Evolutionary conservation across 2,888 invertebrate species (phyloP).

Genomic region (Elegia similella): DNA sequence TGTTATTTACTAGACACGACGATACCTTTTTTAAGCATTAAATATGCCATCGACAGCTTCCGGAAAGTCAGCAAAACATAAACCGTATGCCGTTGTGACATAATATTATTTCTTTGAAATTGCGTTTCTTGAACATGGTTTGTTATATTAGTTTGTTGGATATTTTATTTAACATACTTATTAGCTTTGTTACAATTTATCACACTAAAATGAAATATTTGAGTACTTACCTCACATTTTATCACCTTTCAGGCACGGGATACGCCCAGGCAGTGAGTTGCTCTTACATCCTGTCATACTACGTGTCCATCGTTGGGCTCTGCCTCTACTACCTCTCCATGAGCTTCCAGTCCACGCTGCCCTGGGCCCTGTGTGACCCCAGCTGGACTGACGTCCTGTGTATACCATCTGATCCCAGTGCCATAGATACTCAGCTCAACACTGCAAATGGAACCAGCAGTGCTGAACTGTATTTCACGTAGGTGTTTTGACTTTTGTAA

Average conservation of each 20-base stretch:
- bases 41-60: too few relatives aligned
- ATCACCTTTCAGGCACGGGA: conserved; percentile 82
- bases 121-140: too few relatives aligned
- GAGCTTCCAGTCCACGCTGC: conserved; percentile 86
- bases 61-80: too few relatives aligned
- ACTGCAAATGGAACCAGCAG: conserved; percentile 65
- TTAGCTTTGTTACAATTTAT: too few relatives aligned
- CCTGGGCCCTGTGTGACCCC: conserved; percentile 86
- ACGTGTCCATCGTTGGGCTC: conserved; percentile 87
- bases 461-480: conserved; percentile 83
- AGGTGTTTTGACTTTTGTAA: conserved; percentile 43
- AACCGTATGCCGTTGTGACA: too few relatives aligned
- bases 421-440: conserved; percentile 19
- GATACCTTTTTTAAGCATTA: too few relatives aligned
- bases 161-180: too few relatives aligned
- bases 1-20: too few relatives aligned
- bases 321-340: conserved; percentile 87
- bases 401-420: conserved; percentile 55
- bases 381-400: conserved; percentile 72
- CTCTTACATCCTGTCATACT: conserved; percentile 87
- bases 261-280: conserved; percentile 84
- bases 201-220: too few relatives aligned
- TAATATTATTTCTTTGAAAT: too few relatives aligned
- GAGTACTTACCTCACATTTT: too few relatives aligned
- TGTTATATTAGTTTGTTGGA: too few relatives aligned